phyloP scores from a whole-genome alignment of 2,888 invertebrate genomes.

The Zhuqinia jingwanae region DNA sequence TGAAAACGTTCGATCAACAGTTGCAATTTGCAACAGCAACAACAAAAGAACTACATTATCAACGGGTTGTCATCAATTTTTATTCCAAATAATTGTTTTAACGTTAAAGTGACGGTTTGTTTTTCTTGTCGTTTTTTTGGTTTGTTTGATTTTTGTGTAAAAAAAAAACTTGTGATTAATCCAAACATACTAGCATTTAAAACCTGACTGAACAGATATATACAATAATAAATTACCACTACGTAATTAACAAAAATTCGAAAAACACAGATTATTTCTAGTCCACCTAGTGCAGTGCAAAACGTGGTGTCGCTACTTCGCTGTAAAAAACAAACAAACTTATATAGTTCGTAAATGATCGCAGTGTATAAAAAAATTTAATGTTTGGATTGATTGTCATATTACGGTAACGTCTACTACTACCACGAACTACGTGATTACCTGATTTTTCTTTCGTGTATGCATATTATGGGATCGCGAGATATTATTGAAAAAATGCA shows the following conservation, averaged over 20 bases:
- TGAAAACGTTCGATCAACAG: too few species aligned
- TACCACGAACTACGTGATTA: constrained; percentile 49
- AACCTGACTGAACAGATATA: constrained; percentile 33
- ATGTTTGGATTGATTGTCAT: too few species aligned
- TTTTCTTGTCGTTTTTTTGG: too few species aligned
- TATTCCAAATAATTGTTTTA: background rate
- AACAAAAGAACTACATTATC: background rate
- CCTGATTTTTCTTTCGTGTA: constrained; percentile 29
- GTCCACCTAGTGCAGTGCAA: constrained; percentile 35
- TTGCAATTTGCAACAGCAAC: background rate
- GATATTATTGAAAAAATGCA: constrained; percentile 75
- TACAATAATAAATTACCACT: background rate
- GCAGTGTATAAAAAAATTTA: background rate
- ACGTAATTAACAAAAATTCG: background rate
- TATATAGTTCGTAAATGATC: constrained; percentile 27
- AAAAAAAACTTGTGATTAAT: constrained; percentile 19
- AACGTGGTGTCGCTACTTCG: background rate
- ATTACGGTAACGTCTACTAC: too few species aligned
- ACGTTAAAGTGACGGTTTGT: background rate
- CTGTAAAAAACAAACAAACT: background rate
- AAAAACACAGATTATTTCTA: constrained; percentile 11
- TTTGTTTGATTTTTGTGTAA: too few species aligned
- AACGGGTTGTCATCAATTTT: constrained; percentile 3
- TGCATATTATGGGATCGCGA: constrained; percentile 68
- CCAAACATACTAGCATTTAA: constrained; percentile 24